A percentile compares a stretch with the other conserved stretches of the same genome.
phyloP scores from a whole-genome alignment of 2,113 vertebrate species.

The Nibea coibor region DNA sequence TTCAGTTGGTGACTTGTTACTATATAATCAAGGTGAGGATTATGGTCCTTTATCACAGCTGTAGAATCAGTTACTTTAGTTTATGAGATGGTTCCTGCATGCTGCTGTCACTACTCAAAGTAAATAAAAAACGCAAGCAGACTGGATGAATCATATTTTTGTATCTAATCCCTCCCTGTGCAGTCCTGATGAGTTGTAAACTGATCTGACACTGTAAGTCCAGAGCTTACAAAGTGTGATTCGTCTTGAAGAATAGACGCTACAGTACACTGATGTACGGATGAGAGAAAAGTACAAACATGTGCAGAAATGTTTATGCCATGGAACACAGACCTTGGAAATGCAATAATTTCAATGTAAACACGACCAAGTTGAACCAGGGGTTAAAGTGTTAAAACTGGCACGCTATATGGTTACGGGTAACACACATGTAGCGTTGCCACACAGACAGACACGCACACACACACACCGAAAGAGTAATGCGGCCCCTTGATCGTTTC shows the following conservation, averaged over 20 bases:
- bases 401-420: background rate
- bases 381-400: conserved; percentile 48
- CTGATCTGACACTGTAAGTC: conserved; percentile 42
- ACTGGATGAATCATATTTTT: background rate
- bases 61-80: background rate
- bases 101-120: background rate
- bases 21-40: background rate
- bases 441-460: conserved; percentile 5
- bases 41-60: background rate
- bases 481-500: conserved; percentile 49
- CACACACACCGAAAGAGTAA: conserved; percentile 32
- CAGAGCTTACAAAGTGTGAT: conserved; percentile 14
- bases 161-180: background rate
- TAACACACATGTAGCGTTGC: conserved; percentile 11
- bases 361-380: conserved; percentile 44
- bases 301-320: conserved; percentile 59
- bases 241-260: conserved; percentile 1
- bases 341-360: conserved; percentile 47
- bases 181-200: conserved; percentile 42
- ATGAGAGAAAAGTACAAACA: conserved; percentile 46
- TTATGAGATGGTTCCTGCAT: background rate
- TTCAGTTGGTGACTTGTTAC: background rate
- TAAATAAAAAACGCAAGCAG: background rate
- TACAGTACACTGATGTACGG: background rate
- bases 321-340: conserved; percentile 32